Percentiles rank a stretch among this genome's conserved stretches.
Conservation (phyloP, 2,797 vertebrate species). For the Dallia pectoralis region DNA sequence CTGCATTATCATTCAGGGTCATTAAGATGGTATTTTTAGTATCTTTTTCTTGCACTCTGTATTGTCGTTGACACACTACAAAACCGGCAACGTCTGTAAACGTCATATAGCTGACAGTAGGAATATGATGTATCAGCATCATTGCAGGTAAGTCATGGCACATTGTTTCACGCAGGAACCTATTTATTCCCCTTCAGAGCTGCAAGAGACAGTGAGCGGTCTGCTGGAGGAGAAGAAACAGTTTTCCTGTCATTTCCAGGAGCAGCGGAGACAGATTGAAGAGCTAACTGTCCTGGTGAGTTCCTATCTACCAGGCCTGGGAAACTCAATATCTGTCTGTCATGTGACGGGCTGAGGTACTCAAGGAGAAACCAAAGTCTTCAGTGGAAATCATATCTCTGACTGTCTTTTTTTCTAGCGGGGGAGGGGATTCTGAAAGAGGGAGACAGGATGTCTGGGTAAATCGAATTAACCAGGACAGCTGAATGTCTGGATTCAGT, state of each 20-base stretch:
- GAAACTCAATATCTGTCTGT: not conserved
- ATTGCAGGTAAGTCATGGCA: not conserved
- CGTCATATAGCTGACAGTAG: too few relatives aligned
- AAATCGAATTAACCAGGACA: not conserved
- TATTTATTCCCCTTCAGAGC: constrained; percentile 56
- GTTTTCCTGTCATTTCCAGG: constrained; percentile 72
- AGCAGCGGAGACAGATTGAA: constrained; percentile 72
- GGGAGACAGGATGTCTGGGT: not conserved
- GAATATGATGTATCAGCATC: not conserved
- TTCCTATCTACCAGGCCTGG: not conserved
- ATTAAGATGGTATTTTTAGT: not conserved
- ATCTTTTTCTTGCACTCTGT: too few relatives aligned
- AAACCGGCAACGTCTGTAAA: too few relatives aligned
- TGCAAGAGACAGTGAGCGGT: constrained; percentile 70
- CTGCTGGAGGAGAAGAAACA: constrained; percentile 79
- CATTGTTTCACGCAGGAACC: not conserved
- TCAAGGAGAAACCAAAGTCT: not conserved
- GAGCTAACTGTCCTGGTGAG: constrained; percentile 71
- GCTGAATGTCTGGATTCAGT: not conserved
- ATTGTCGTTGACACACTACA: too few relatives aligned
- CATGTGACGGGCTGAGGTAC: not conserved
- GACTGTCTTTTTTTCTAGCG: not conserved
- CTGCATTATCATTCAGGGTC: too few relatives aligned
- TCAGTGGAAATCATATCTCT: not conserved
- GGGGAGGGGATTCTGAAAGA: not conserved